Conservation (phyloP, 2,888 invertebrate species). For the Eupithecia subumbrata region DNA sequence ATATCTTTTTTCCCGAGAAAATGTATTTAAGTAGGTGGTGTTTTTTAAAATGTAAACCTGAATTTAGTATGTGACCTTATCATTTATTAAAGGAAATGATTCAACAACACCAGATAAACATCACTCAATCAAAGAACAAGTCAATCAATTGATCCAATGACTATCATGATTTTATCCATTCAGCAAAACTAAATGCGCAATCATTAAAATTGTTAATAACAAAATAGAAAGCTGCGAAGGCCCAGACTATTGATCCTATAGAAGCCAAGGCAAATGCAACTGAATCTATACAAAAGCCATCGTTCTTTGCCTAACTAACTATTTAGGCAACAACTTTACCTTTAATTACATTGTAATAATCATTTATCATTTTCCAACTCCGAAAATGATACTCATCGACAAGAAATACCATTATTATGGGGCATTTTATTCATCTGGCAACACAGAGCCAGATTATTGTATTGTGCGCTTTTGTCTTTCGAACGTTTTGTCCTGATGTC, state of each 20-base stretch:
- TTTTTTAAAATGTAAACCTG: not conserved
- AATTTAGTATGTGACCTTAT: not conserved
- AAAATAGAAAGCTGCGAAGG: slow-evolving; percentile 37
- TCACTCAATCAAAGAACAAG: slow-evolving; percentile 19
- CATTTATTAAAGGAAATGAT: slow-evolving; percentile 1
- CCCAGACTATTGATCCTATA: slow-evolving; percentile 32
- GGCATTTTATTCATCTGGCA: slow-evolving; percentile 55
- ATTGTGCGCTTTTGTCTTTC: slow-evolving; percentile 56
- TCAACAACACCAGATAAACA: slow-evolving; percentile 9
- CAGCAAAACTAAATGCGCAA: slow-evolving; percentile 29
- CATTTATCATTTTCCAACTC: slow-evolving; percentile 78
- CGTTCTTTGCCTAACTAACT: slow-evolving; percentile 77
- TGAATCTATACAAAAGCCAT: slow-evolving; percentile 60
- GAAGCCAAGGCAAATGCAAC: slow-evolving; percentile 39
- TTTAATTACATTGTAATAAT: slow-evolving; percentile 78
- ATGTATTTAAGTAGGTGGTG: too few species aligned
- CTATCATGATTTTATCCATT: slow-evolving; percentile 25
- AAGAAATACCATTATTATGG: slow-evolving; percentile 56
- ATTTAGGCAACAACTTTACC: slow-evolving; percentile 74
- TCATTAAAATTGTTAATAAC: slow-evolving; percentile 39
- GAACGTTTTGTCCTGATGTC: slow-evolving; percentile 52
- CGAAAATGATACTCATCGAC: slow-evolving; percentile 55
- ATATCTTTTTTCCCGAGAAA: not conserved
- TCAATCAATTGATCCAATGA: slow-evolving; percentile 25
- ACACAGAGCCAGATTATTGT: slow-evolving; percentile 51